Base-by-base conservation (phyloP, 2,888 invertebrate genomes). In the Amiota minor region DNA sequence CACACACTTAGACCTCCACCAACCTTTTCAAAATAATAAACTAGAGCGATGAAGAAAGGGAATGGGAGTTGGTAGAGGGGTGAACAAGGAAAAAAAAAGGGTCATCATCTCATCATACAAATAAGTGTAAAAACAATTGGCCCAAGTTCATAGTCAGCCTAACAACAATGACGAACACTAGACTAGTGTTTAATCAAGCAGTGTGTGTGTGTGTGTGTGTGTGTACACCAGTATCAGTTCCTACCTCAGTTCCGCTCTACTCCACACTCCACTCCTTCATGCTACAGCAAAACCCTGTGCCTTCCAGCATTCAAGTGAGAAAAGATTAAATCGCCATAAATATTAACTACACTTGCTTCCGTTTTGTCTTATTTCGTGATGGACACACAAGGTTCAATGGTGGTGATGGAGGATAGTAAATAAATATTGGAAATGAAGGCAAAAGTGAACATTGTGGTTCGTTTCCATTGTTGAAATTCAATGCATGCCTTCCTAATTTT, bases 241-340 rank as follows among this genome's bases (percentile, higher is more conserved):
- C 3, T 3, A 23, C 23, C 23, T 23, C 23, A 35, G 74, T 49
- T 50, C n/a, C 50, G 16, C 14, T 50, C 11, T 45, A n/a, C 9
- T 16, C 45, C 62, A 62, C 1, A 14, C 1, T 16, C 20, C 18
- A 23, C 23, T 23, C 23, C 45, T 55, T 35, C 20, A 47, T 62
- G 62, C 67, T 2, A 70, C 69, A 69, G 64, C n/a, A 47, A 35
- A 47, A 70, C 70, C 14, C 61, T 20, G 69, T 56, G 67, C 23
- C 23, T 2, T 1, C 83, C 84, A 81, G 50, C 50, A 49, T 50
- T 82, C 84, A 82, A 84, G 84, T 84, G 86, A 83, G 84, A 83
- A 86, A 8, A 35, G 86, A 86, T 85, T 85, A 85, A 83, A 85
- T 84, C 81, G 85, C 86, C 81, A 85, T 85, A 85, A 85, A 85